Conservation (phyloP, 1,140 invertebrate species). For the Drosophila kurseongensis region DNA sequence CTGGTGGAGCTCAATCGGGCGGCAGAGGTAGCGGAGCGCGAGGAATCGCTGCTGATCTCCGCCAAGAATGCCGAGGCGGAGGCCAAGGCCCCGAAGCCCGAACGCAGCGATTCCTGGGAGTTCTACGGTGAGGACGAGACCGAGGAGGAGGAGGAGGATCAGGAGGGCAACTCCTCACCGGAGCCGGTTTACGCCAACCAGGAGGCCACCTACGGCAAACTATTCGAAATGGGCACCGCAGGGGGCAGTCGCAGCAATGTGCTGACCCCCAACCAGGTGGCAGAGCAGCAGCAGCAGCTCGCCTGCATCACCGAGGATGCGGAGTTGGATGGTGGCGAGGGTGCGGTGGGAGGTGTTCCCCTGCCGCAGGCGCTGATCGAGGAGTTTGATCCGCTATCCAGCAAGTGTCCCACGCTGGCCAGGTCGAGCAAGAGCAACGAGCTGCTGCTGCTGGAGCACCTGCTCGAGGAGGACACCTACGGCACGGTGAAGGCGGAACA, state of each 20-base stretch:
- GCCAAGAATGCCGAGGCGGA: slow-evolving; percentile 61
- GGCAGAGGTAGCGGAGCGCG: slow-evolving; percentile 51
- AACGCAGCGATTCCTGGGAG: slow-evolving; percentile 80
- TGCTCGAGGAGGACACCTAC: slow-evolving; percentile 83
- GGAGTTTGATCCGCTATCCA: slow-evolving; percentile 80
- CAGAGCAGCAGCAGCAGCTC: slow-evolving; percentile 23
- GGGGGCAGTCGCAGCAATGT: slow-evolving; percentile 44
- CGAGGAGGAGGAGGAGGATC: neutral
- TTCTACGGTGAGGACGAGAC: slow-evolving; percentile 59
- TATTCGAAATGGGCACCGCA: slow-evolving; percentile 78
- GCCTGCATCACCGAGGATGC: slow-evolving; percentile 61
- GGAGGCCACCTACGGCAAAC: slow-evolving; percentile 74
- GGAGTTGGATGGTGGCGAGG: slow-evolving; percentile 56
- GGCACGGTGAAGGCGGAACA: slow-evolving; percentile 66
- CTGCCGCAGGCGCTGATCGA: slow-evolving; percentile 66
- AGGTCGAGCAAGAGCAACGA: slow-evolving; percentile 80
- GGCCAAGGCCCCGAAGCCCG: slow-evolving; percentile 60
- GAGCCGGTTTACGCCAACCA: slow-evolving; percentile 83
- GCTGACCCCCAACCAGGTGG: slow-evolving; percentile 41
- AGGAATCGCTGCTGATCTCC: slow-evolving; percentile 60
- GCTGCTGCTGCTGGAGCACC: slow-evolving; percentile 75
- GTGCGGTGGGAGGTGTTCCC: slow-evolving; percentile 60
- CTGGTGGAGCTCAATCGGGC: slow-evolving; percentile 62
- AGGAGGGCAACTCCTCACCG: slow-evolving; percentile 38
- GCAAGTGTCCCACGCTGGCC: slow-evolving; percentile 59